These are phyloP conservation scores for Baryphthengus martii DNA, from an alignment of 2,113 vertebrate species.

Conservation along the genomic window DNA sequence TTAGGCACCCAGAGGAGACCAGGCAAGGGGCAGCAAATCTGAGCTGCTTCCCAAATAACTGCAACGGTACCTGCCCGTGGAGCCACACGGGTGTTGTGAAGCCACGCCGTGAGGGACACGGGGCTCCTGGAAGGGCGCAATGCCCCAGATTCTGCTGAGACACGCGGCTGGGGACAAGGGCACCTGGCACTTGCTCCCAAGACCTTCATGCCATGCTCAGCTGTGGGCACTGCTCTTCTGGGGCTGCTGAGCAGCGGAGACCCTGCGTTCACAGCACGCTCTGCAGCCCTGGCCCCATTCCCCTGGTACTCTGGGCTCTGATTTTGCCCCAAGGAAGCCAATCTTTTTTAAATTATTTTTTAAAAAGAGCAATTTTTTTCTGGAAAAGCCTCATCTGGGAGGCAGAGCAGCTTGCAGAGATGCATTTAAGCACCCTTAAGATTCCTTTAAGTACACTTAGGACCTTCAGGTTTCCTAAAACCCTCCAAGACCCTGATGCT, in stretches of 20 bases:
- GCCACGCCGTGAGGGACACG: neutral
- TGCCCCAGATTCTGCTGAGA: neutral
- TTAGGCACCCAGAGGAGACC: neutral
- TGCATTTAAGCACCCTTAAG: neutral
- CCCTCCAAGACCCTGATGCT: neutral
- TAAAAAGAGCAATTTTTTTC: neutral
- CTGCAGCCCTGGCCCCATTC: neutral
- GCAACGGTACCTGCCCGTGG: fast-evolving
- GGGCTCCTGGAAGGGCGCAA: neutral
- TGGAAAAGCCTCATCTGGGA: neutral
- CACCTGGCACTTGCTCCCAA: neutral
- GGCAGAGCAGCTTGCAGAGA: neutral
- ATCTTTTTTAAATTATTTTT: neutral
- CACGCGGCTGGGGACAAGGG: neutral
- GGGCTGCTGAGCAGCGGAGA: neutral
- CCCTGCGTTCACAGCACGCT: neutral
- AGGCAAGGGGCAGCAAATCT: neutral
- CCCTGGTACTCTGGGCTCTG: neutral
- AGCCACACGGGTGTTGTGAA: neutral
- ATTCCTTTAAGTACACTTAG: neutral
- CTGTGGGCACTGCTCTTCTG: neutral
- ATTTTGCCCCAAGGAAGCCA: neutral
- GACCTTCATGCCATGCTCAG: neutral
- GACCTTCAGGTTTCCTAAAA: neutral
- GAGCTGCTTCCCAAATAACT: neutral